A percentile compares a stretch with the other conserved stretches of the same genome.
These are phyloP conservation scores for Gryllus longicercus DNA, from an alignment of 2,888 invertebrate genomes.

Conservation along the genomic window DNA sequence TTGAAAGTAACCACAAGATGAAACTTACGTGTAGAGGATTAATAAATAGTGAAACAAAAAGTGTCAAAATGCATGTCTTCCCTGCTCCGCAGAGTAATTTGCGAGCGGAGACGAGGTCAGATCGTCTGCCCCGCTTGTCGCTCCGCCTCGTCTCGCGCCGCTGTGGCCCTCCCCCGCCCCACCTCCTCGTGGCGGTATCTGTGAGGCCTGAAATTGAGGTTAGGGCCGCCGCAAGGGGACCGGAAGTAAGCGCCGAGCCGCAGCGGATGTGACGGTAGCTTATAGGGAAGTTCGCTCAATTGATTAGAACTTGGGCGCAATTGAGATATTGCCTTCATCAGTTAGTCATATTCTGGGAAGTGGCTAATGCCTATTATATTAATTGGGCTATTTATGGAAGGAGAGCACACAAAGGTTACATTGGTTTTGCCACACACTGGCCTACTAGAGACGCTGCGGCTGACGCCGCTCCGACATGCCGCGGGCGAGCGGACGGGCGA, in stretches of 20 bases:
- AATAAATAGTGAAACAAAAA: too few relatives aligned
- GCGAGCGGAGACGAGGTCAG: too few relatives aligned
- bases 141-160: background rate
- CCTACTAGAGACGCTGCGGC: too few relatives aligned
- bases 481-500: too few relatives aligned
- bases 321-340: slow-evolving; percentile 8
- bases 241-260: slow-evolving; percentile 1
- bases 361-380: background rate
- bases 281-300: slow-evolving; percentile 17
- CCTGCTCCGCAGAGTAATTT: too few relatives aligned
- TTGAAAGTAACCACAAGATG: too few relatives aligned
- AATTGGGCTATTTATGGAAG: background rate
- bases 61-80: too few relatives aligned
- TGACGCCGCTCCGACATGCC: too few relatives aligned
- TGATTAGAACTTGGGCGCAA: slow-evolving; percentile 17
- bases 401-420: background rate
- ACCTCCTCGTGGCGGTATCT: slow-evolving; percentile 17
- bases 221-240: slow-evolving; percentile 10
- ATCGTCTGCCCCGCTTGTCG: background rate
- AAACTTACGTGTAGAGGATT: too few relatives aligned
- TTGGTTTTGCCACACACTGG: too few relatives aligned
- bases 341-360: slow-evolving; percentile 1
- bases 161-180: background rate
- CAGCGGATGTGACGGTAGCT: slow-evolving; percentile 17
- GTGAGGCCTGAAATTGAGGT: background rate